A percentile compares a stretch with the other conserved stretches of the same genome.
Evolutionary conservation across 2,797 vertebrate species (phyloP).

Genomic region (Sebastiscus tertius): DNA sequence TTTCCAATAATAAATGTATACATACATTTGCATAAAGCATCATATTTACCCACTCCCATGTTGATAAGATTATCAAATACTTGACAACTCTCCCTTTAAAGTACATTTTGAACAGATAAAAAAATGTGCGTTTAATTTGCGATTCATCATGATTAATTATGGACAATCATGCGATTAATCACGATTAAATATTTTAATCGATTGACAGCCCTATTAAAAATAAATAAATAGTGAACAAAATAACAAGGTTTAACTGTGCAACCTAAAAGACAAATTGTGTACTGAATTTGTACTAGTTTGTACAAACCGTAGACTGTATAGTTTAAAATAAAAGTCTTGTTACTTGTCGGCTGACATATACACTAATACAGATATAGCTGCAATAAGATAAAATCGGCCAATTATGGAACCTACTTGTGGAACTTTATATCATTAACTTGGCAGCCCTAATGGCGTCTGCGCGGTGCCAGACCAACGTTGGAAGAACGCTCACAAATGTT

Average conservation of each 20-base stretch:
- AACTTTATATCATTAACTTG: not conserved
- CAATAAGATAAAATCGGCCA: not conserved
- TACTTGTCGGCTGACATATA: not conserved
- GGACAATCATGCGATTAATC: no score
- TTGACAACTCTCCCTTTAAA: no score
- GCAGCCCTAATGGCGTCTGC: not conserved
- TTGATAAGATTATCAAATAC: no score
- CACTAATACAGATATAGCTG: not conserved
- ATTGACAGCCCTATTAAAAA: not conserved
- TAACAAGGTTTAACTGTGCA: not conserved
- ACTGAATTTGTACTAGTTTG: not conserved
- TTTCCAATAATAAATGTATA: no score
- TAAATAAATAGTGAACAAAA: not conserved
- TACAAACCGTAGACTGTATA: not conserved
- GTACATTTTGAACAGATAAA: no score
- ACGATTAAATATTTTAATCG: no score
- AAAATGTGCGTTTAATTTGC: no score
- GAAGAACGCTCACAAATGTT: constrained; percentile 23
- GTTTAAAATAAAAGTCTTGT: not conserved
- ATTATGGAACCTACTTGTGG: not conserved
- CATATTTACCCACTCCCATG: no score
- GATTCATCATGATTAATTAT: no score
- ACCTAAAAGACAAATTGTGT: not conserved
- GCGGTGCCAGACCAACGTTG: not conserved
- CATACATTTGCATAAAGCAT: no score